These are phyloP conservation scores for Melikaiella ostensackeni DNA, from an alignment of 2,888 invertebrate genomes.

Conservation along the genomic window DNA sequence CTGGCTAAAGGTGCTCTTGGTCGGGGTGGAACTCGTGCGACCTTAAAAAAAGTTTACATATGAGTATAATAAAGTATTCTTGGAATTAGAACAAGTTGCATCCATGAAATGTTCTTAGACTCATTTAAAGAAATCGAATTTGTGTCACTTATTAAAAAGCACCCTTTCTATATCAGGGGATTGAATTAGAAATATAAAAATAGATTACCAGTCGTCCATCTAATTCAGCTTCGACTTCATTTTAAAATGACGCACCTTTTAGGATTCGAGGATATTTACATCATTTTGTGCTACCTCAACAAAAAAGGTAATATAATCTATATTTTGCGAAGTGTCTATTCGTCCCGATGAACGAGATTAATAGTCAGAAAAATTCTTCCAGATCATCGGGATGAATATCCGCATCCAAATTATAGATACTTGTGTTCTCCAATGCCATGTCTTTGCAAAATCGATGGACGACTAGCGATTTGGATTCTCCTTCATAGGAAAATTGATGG, in stretches of 20 bases:
- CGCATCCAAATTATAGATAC: background rate
- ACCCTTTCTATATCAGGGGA: too few relatives aligned
- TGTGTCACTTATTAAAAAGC: background rate
- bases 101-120: background rate
- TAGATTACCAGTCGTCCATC: background rate
- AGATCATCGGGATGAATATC: conserved; percentile 1
- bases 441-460: conserved; percentile 1
- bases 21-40: conserved; percentile 50
- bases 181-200: too few relatives aligned
- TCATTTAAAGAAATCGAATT: background rate
- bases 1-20: conserved; percentile 70
- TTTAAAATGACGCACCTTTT: conserved; percentile 3
- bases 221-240: too few relatives aligned
- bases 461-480: background rate
- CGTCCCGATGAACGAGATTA: background rate
- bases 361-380: conserved; percentile 2
- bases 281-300: background rate
- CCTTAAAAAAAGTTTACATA: conserved; percentile 15
- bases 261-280: background rate
- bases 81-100: background rate
- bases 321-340: background rate
- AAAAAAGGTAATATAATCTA: background rate
- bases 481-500: conserved; percentile 2
- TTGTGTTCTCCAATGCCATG: background rate
- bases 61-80: background rate